phyloP scores from a whole-genome alignment of 2,113 vertebrate species.

The Circaetus gallicus region DNA sequence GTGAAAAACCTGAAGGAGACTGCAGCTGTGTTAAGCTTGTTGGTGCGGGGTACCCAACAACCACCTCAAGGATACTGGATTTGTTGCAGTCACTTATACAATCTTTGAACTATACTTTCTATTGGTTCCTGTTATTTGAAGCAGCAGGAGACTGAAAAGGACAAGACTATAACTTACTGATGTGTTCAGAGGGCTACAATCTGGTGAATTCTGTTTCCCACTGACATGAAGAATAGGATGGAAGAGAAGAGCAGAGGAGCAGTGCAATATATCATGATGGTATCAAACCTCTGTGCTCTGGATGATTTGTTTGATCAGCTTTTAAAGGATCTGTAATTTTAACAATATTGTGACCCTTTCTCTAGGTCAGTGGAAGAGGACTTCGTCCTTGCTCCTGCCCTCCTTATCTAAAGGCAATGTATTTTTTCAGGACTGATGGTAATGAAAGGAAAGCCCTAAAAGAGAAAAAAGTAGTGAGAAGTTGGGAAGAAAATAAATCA shows the following conservation, averaged over 20 bases:
- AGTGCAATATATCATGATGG: neutral
- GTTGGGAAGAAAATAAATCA: neutral
- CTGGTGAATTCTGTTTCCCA: slow-evolving; percentile 1
- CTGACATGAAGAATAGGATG: slow-evolving; percentile 28
- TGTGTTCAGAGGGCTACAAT: neutral
- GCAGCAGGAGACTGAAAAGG: slow-evolving; percentile 8
- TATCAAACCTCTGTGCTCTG: neutral
- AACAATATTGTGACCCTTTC: neutral
- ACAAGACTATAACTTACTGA: slow-evolving; percentile 12
- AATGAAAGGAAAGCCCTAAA: neutral
- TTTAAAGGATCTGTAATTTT: neutral
- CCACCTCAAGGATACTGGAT: neutral
- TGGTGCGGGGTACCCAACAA: neutral
- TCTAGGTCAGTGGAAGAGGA: neutral
- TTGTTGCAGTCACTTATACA: neutral
- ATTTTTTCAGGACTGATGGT: neutral
- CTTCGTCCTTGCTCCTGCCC: neutral
- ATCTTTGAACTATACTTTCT: neutral
- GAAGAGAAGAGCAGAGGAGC: slow-evolving; percentile 7
- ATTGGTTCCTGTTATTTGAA: slow-evolving; percentile 23
- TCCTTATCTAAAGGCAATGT: neutral
- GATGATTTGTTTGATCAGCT: slow-evolving; percentile 19
- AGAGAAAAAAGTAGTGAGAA: neutral
- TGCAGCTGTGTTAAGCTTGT: neutral
- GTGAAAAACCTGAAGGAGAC: neutral